These are phyloP conservation scores for Rhopilema esculentum DNA, from an alignment of 30 jellyfish, hydroid and myxozoan species.

Conservation along the genomic window DNA sequence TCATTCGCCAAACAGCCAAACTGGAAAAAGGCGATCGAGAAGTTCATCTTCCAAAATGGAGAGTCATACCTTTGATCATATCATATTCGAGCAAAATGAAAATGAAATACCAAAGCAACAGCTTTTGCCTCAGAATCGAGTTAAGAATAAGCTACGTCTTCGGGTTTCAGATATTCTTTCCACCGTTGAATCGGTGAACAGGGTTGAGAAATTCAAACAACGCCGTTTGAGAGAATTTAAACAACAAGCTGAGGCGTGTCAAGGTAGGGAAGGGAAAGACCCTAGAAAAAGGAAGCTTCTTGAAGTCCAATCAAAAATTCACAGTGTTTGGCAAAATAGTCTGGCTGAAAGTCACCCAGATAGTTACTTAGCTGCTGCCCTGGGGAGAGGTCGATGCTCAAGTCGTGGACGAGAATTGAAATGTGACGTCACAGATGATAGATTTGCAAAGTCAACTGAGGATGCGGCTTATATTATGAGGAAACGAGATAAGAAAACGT, in stretches of 20 bases:
- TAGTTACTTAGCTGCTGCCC: neutral
- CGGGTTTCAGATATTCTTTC: constrained; percentile 1
- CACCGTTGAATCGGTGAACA: neutral
- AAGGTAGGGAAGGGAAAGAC: neutral
- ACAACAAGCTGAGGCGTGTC: neutral
- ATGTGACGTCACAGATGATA: constrained; percentile 1
- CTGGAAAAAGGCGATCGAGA: too few species aligned
- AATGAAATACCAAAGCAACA: neutral
- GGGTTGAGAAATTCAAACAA: neutral
- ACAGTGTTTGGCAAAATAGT: neutral
- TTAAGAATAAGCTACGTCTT: neutral
- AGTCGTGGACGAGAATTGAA: neutral
- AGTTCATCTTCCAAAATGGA: neutral
- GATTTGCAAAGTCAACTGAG: constrained; percentile 10
- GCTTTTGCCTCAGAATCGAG: constrained; percentile 7
- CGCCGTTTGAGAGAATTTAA: neutral
- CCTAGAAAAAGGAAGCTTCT: constrained; percentile 9
- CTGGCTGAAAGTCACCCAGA: neutral
- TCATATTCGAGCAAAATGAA: neutral
- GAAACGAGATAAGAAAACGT: constrained; percentile 11
- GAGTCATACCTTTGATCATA: neutral
- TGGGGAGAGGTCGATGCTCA: neutral
- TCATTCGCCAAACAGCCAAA: constrained; percentile 3
- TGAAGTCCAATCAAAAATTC: constrained; percentile 1
- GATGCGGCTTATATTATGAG: constrained; percentile 17